Conservation (phyloP, 2,888 invertebrate species). For the Brachyopa scutellaris region DNA sequence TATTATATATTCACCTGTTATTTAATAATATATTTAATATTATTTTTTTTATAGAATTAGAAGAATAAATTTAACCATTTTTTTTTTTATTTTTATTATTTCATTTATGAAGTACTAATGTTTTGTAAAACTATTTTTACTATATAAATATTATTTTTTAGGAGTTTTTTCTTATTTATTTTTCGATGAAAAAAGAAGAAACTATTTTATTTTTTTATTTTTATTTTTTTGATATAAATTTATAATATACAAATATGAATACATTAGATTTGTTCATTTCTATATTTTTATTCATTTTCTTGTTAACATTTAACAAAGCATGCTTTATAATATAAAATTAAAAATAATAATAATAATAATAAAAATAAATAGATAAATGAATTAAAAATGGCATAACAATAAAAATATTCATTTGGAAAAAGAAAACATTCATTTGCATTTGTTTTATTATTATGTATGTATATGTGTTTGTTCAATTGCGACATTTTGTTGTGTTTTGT, state of each 20-base stretch:
- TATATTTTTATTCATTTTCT: conserved; percentile 63
- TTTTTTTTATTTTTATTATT: conserved; percentile 36
- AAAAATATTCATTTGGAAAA: conserved; percentile 51
- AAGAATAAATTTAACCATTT: conserved; percentile 38
- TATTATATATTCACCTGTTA: conserved; percentile 59
- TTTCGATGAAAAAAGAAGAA: conserved; percentile 14
- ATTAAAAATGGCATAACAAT: conserved; percentile 60
- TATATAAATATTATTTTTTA: conserved; percentile 45
- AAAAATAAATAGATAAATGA: conserved; percentile 47
- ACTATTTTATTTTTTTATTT: not conserved
- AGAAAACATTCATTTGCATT: conserved; percentile 49
- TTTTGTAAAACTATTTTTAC: conserved; percentile 57
- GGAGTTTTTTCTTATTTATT: conserved; percentile 24
- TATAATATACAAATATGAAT: conserved; percentile 36
- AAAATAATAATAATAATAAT: conserved; percentile 18
- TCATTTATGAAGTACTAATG: conserved; percentile 34
- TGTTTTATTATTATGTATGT: conserved; percentile 49
- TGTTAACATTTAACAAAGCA: conserved; percentile 73
- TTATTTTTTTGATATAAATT: conserved; percentile 31
- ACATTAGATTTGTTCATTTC: conserved; percentile 46
- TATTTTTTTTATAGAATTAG: conserved; percentile 47
- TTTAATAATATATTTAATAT: conserved; percentile 61
- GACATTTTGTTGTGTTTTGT: conserved; percentile 18
- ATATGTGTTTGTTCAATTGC: no score
- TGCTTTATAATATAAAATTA: conserved; percentile 50